Base-by-base conservation (phyloP, 2,888 invertebrate genomes). In the Branchipolynoe longqiensis region DNA sequence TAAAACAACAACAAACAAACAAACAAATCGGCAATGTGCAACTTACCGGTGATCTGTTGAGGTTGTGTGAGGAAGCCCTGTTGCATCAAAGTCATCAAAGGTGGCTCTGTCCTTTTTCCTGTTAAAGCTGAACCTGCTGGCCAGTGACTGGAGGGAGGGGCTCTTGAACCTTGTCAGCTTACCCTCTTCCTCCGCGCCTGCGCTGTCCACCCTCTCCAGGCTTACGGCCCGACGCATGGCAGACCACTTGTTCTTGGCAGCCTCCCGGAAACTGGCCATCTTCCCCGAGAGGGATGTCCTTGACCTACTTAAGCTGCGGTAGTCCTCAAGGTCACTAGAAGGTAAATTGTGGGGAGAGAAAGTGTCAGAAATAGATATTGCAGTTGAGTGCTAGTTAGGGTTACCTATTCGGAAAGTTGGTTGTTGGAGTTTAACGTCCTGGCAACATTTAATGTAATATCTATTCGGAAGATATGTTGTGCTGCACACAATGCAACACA, bases 301-400 rank as follows among this genome's bases (percentile, higher is more conserved):
- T 2, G 85, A 85, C 25, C 85, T 83, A 56, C 73, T 69, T 4
- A 85, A 38, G n/a, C 73, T 83, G 22, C 38, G 41, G 56, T 85
- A 78, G 6, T 73, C 58, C 36, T 85, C 83, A 48, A 85, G 83
- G 48, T 85, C 85, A 73, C 85, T 85, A 83, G 1, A 73, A 59
- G 36, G 25, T 4, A 62, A 14, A 62, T n/a, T n/a, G n/a, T n/a
- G n/a, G n/a, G n/a, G n/a, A n/a, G n/a, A n/a, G n/a, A n/a, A n/a
- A n/a, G n/a, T n/a, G n/a, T n/a, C n/a, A n/a, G n/a, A n/a, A n/a
- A n/a, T n/a, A n/a, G n/a, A n/a, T n/a, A n/a, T n/a, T n/a, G n/a
- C n/a, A n/a, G n/a, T n/a, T n/a, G n/a, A n/a, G n/a, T n/a, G n/a
- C n/a, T n/a, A n/a, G n/a, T n/a, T n/a, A n/a, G n/a, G n/a, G n/a